Percentiles rank a stretch among this genome's conserved stretches.
Evolutionary conservation across 2,797 vertebrate species (phyloP).

Genomic region (Cryptoblepharus egeriae): DNA sequence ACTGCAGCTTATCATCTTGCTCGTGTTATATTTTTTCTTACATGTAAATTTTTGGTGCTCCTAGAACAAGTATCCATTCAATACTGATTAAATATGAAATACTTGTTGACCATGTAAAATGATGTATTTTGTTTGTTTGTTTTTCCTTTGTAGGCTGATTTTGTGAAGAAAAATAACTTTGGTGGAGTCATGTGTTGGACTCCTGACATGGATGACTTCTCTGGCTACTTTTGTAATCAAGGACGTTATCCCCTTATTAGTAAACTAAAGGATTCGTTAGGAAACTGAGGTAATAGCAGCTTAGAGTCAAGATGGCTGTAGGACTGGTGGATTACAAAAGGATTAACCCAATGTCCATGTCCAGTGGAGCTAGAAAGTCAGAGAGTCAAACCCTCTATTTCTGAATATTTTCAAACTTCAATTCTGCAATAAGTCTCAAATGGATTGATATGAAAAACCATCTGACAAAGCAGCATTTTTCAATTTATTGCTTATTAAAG

Average conservation of each 20-base stretch:
- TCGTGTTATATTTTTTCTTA: conserved; percentile 29
- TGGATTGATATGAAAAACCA: neutral
- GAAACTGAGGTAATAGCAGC: conserved; percentile 4
- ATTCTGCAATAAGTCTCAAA: neutral
- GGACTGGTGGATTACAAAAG: neutral
- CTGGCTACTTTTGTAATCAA: conserved; percentile 54
- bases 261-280: conserved; percentile 19
- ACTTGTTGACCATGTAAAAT: neutral
- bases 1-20: neutral
- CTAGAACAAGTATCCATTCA: too few species aligned
- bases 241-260: conserved; percentile 43
- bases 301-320: neutral
- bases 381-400: too few species aligned
- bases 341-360: neutral
- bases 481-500: neutral
- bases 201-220: conserved; percentile 67
- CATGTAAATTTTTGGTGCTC: neutral
- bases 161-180: conserved; percentile 51
- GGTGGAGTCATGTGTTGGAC: conserved; percentile 67
- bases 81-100: too few species aligned
- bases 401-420: too few species aligned
- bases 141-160: conserved; percentile 36
- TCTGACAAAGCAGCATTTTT: neutral
- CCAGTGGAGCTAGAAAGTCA: neutral
- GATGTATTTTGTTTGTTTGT: too few species aligned